These are phyloP conservation scores for Thripadectes ignobilis DNA, from an alignment of 2,797 vertebrate genomes.

Conservation along the genomic window DNA sequence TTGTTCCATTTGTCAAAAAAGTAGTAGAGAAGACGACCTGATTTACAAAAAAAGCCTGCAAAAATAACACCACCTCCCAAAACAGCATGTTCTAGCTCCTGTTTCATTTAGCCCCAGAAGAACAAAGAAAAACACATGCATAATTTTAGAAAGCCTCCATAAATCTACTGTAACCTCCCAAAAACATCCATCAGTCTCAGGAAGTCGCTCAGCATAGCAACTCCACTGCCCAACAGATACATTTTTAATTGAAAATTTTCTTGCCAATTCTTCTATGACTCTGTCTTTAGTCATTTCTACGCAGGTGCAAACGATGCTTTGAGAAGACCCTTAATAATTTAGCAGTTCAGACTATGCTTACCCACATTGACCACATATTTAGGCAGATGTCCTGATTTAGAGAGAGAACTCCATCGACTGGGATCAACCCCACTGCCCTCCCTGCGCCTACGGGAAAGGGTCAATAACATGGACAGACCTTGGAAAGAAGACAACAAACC, in stretches of 20 bases:
- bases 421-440: not conserved
- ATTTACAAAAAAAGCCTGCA: constrained; percentile 18
- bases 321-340: not conserved
- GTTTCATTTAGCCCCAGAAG: not conserved
- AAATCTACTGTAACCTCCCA: not conserved
- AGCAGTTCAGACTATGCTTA: not conserved
- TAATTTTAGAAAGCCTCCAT: not conserved
- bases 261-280: not conserved
- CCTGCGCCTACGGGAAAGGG: fast-evolving
- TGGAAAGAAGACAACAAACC: not conserved
- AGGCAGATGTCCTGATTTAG: not conserved
- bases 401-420: not conserved
- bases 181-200: not conserved
- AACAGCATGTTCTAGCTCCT: not conserved
- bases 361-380: not conserved
- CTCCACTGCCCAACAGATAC: fast-evolving
- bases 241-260: not conserved
- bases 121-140: not conserved
- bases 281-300: not conserved
- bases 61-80: not conserved
- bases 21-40: not conserved
- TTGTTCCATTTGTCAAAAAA: constrained; percentile 16
- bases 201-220: not conserved
- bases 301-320: not conserved
- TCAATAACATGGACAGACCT: not conserved